Conservation (phyloP, 2,888 invertebrate genomes). For the Hartigia nigra region DNA sequence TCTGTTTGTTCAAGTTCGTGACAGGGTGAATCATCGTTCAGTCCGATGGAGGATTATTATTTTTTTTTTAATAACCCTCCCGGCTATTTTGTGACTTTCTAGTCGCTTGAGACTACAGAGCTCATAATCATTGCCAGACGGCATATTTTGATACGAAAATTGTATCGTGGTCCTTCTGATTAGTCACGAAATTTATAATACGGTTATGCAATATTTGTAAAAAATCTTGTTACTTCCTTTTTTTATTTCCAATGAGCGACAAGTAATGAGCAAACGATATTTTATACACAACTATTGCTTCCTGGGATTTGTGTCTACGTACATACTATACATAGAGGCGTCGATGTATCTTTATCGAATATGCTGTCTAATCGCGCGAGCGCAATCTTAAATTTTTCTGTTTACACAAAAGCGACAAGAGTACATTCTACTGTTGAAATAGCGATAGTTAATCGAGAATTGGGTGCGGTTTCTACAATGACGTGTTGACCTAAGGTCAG, state of each 20-base stretch:
- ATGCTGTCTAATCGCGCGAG: neutral
- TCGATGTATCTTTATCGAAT: neutral
- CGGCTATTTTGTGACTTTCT: neutral
- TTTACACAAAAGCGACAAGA: neutral
- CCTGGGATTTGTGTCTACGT: neutral
- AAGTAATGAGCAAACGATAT: neutral
- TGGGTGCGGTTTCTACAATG: neutral
- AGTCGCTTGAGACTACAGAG: neutral
- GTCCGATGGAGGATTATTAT: neutral
- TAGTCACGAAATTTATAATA: neutral
- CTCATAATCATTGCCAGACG: neutral
- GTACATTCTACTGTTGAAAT: neutral
- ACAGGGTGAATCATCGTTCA: neutral
- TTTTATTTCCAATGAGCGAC: neutral
- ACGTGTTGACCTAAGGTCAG: neutral
- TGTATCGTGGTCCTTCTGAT: neutral
- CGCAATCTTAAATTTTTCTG: too few relatives aligned
- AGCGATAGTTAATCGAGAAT: neutral
- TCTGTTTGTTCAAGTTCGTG: neutral
- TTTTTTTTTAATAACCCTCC: neutral
- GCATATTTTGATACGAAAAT: neutral
- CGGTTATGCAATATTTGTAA: neutral
- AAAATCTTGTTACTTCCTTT: neutral
- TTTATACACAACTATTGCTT: neutral
- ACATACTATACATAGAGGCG: too few relatives aligned